phyloP scores from a whole-genome alignment of 2,113 vertebrate species.

The Phasianus colchicus region DNA sequence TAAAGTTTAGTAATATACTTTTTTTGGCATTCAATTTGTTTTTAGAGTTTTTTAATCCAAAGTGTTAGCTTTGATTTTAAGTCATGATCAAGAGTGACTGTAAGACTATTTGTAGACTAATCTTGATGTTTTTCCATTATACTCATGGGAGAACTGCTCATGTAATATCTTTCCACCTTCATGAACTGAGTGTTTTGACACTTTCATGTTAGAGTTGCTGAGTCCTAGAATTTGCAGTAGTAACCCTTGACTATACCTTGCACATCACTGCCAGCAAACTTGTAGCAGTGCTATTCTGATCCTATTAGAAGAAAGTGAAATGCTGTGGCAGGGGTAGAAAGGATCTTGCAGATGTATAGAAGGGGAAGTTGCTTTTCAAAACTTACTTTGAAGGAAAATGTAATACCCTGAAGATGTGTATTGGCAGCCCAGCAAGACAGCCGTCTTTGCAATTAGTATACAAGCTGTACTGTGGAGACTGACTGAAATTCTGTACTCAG shows the following conservation, averaged over 20 bases:
- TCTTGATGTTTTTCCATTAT: constrained; percentile 1
- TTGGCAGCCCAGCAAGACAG: background rate
- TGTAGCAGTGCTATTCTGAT: background rate
- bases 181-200: constrained; percentile 8
- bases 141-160: background rate
- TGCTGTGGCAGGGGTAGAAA: background rate
- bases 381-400: background rate
- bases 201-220: constrained; percentile 3
- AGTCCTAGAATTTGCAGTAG: background rate
- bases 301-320: background rate
- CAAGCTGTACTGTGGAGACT: fast-evolving
- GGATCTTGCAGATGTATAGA: background rate
- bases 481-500: fast-evolving
- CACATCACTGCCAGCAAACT: background rate
- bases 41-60: background rate
- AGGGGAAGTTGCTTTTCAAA: background rate
- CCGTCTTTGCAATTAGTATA: background rate
- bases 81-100: background rate
- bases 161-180: constrained; percentile 15
- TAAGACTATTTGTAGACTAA: constrained; percentile 25
- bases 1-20: constrained; percentile 11
- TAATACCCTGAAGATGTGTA: background rate
- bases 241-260: background rate
- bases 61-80: constrained; percentile 20
- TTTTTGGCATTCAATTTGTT: constrained; percentile 24